Evolutionary conservation across 2,888 invertebrate species (phyloP), one percentile per base, ranked within the genome.

Genomic region (Cyrtodaria siliqua): DNA sequence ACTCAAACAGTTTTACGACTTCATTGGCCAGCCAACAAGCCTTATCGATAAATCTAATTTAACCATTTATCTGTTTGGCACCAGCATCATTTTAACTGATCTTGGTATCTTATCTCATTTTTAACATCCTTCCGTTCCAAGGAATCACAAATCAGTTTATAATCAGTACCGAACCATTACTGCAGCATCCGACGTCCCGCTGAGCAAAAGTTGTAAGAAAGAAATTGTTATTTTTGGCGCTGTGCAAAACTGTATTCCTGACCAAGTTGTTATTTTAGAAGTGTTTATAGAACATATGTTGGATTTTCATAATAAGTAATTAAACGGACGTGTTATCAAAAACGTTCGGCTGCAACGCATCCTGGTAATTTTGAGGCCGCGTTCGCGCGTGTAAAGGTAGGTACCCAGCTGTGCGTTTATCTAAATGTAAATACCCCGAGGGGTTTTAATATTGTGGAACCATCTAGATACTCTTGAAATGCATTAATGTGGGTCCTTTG

Each of bases 71-170:
- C 62, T 60, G 18, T 52, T 33, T 60, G 74, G 69, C 68, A 75
- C 74, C 69, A 33, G 53, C 23, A 47, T 14, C 56, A 33, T 55
- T 74, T 62, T 29, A 69, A 64, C 50, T 66, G 53, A 55, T 70
- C 61, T 38, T 50, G 64, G 18, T 70, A 76, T 76, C 76, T 76
- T 70, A 76, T 76, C 75, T 49, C 26, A 16, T 33, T 29, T 62
- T 52, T 56, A 38, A 49, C 20, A 33, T 60, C 61, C 68, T 63
- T 68, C 73, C 67, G 67, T 56, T 73, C 29, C 50, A 14, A 29
- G 29, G 49, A 67, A 57, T 49, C 40, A 33, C 40, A 40, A 59
- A 57, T 26, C 49, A 40, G 29, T 23, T 29, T 29, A n/a, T 24
- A 60, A 26, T 12, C 44, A 14, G 40, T 16, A 33, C 23, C 38